Evolutionary conservation across 2,888 invertebrate genomes (phyloP).

Genomic region (Dicycla oo): DNA sequence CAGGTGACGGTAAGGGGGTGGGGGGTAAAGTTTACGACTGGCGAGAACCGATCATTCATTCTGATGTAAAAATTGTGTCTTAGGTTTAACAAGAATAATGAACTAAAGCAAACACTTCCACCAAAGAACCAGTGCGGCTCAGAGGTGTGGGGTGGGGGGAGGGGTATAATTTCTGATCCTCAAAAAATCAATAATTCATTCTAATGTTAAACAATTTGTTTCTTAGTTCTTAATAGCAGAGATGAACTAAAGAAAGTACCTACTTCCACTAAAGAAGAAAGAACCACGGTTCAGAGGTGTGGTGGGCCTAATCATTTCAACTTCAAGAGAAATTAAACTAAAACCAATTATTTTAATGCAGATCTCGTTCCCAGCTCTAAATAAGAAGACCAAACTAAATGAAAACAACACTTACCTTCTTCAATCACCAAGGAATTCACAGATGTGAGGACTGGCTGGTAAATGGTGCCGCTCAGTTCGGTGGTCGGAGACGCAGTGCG

Average conservation of each 20-base stretch:
- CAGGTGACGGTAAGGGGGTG: background rate
- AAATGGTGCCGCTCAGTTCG: slow-evolving; percentile 8
- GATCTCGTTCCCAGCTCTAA: background rate
- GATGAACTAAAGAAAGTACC: too few relatives aligned
- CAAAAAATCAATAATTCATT: background rate
- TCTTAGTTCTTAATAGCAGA: background rate
- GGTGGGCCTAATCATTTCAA: background rate
- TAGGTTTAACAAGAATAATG: too few relatives aligned
- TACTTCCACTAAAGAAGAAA: slow-evolving; percentile 7
- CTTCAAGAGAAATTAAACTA: background rate
- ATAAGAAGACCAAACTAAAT: background rate
- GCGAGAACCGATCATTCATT: background rate
- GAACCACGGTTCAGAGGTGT: slow-evolving; percentile 1
- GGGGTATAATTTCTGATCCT: background rate
- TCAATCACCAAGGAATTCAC: background rate
- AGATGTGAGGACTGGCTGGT: background rate
- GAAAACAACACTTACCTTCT: slow-evolving; percentile 15
- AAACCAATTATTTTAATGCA: background rate
- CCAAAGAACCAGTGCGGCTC: background rate
- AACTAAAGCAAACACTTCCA: background rate
- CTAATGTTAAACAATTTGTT: too few relatives aligned
- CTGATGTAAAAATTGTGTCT: too few relatives aligned
- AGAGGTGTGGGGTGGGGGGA: background rate
- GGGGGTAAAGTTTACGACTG: background rate
- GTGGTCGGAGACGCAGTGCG: slow-evolving; percentile 31